A percentile compares a stretch with the other conserved stretches of the same genome.
These are phyloP conservation scores for Spinibarbus caldwelli DNA, from an alignment of 2,797 vertebrate genomes.

Conservation along the genomic window DNA sequence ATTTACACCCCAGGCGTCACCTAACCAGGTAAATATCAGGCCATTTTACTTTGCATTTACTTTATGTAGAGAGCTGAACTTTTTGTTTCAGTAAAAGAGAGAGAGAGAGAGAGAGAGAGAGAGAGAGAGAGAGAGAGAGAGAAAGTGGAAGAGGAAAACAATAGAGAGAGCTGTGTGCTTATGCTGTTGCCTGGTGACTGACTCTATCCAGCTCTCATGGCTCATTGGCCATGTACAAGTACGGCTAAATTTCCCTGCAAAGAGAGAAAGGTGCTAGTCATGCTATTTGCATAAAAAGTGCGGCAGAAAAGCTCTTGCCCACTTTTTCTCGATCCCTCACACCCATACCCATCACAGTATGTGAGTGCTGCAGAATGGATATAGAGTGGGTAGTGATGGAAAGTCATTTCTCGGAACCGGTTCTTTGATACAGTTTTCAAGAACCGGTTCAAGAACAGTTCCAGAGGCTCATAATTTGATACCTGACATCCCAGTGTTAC, in stretches of 20 bases:
- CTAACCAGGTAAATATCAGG: background rate
- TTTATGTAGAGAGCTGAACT: conserved; percentile 41
- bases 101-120: background rate
- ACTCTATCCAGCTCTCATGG: conserved; percentile 53
- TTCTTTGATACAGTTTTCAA: background rate
- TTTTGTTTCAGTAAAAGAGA: conserved; percentile 30
- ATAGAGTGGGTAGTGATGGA: conserved; percentile 10
- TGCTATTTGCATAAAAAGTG: conserved; percentile 46
- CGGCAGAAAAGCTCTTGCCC: conserved; percentile 7
- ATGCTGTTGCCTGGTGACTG: conserved; percentile 77
- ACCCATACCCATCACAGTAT: background rate
- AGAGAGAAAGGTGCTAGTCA: conserved; percentile 27
- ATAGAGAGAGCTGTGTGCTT: conserved; percentile 57
- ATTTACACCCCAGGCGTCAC: background rate
- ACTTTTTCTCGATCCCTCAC: background rate
- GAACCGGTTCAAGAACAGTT: background rate
- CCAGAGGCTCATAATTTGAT: background rate
- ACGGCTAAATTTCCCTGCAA: conserved; percentile 24
- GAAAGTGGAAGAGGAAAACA: conserved; percentile 13
- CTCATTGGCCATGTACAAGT: conserved; percentile 49
- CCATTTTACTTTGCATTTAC: conserved; percentile 36
- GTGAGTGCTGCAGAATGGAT: background rate
- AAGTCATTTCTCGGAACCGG: background rate
- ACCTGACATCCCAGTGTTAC: background rate
- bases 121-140: background rate